Percentiles rank a stretch among this genome's conserved stretches.
These are phyloP conservation scores for Macroglossus sobrinus DNA, from an alignment of 2,113 vertebrate genomes.

Conservation along the genomic window DNA sequence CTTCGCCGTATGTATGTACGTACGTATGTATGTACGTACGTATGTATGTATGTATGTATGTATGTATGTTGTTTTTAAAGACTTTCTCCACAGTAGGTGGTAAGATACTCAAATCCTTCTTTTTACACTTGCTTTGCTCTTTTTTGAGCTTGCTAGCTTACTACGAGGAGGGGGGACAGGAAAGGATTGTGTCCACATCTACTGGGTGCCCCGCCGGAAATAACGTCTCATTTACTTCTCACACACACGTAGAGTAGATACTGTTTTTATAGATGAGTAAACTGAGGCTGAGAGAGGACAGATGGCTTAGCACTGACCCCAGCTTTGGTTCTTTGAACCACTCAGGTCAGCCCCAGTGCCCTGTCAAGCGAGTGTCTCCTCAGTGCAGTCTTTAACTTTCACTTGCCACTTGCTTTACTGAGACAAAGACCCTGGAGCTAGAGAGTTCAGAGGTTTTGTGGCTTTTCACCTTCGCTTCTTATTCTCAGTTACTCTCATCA, in stretches of 20 bases:
- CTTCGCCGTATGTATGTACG: background rate
- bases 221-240: background rate
- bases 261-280: background rate
- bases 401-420: background rate
- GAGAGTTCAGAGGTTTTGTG: background rate
- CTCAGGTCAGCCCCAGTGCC: background rate
- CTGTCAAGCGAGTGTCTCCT: fast-evolving
- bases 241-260: background rate
- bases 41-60: no score
- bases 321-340: background rate
- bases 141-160: background rate
- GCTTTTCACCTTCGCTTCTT: background rate
- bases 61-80: background rate
- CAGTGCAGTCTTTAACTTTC: fast-evolving
- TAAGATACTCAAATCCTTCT: background rate
- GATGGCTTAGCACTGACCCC: fast-evolving
- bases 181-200: background rate
- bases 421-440: background rate
- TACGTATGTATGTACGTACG: no score
- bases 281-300: background rate
- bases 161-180: background rate
- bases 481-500: background rate
- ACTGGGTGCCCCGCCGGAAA: background rate
- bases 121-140: background rate
- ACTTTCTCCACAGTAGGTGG: background rate